A percentile compares a stretch with the other conserved stretches of the same genome.
Conservation (phyloP, 2,888 invertebrate species). For the Cataglyphis albicans region DNA sequence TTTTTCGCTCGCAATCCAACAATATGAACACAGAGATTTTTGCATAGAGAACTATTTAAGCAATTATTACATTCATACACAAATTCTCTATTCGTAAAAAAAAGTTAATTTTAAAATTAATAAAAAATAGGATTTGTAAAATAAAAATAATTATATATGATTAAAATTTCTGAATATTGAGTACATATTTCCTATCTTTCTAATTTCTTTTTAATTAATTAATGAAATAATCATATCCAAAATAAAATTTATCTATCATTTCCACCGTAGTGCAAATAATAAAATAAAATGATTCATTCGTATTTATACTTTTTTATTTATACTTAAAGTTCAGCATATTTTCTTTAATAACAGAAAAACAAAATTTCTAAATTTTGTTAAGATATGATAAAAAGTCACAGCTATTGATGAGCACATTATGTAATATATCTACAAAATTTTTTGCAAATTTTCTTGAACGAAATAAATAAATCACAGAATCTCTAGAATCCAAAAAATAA, state of each 20-base stretch:
- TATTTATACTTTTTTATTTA: neutral
- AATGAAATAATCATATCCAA: neutral
- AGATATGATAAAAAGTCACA: neutral
- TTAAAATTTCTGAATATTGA: neutral
- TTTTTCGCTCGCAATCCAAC: neutral
- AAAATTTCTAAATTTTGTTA: neutral
- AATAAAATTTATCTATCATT: neutral
- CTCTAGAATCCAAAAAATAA: neutral
- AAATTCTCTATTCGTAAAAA: neutral
- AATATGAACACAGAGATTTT: neutral
- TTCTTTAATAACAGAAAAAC: neutral
- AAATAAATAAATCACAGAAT: neutral
- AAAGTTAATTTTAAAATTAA: neutral
- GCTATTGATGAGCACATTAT: neutral
- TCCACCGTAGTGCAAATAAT: neutral
- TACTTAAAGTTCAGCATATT: neutral
- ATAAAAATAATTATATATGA: neutral
- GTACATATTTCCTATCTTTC: neutral
- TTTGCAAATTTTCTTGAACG: neutral
- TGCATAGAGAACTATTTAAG: neutral
- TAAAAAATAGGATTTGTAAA: neutral
- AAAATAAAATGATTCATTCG: neutral
- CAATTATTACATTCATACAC: neutral
- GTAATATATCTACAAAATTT: neutral
- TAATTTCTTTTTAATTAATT: too few relatives aligned